Conservation (phyloP, 2,797 vertebrate genomes). For the Acipenser oxyrinchus region DNA sequence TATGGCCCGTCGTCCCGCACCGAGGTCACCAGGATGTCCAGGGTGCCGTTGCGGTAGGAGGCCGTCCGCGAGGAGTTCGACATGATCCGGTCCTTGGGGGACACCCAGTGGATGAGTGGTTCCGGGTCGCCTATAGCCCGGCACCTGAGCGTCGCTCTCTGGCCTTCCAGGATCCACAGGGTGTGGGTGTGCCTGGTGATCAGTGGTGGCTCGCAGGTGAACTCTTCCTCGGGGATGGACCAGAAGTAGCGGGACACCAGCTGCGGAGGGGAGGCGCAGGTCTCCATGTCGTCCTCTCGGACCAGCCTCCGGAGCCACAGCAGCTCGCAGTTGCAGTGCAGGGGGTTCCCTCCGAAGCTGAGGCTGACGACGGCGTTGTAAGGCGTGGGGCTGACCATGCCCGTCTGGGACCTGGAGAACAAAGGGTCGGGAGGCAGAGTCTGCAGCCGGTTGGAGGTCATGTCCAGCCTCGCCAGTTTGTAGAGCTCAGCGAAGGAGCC, state of each 20-base stretch:
- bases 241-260: conserved; percentile 83
- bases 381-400: conserved; percentile 73
- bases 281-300: conserved; percentile 82
- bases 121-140: conserved; percentile 79
- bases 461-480: conserved; percentile 81
- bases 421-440: conserved; percentile 82
- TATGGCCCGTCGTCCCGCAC: conserved; percentile 76
- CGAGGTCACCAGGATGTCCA: conserved; percentile 77
- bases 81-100: conserved; percentile 80
- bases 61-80: conserved; percentile 75
- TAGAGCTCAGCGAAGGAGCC: conserved; percentile 80
- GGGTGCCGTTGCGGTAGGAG: conserved; percentile 79
- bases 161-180: conserved; percentile 84
- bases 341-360: conserved; percentile 82
- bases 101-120: conserved; percentile 84
- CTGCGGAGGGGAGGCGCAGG: conserved; percentile 74
- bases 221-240: conserved; percentile 86
- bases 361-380: conserved; percentile 70
- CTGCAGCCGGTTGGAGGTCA: conserved; percentile 84
- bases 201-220: conserved; percentile 82
- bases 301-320: conserved; percentile 79
- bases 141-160: conserved; percentile 76
- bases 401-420: conserved; percentile 75
- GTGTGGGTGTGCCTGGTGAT: conserved; percentile 86
- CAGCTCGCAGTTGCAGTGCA: conserved; percentile 89